Evolutionary conservation across 2,888 invertebrate genomes (phyloP).

Genomic region (Xylota sylvarum): DNA sequence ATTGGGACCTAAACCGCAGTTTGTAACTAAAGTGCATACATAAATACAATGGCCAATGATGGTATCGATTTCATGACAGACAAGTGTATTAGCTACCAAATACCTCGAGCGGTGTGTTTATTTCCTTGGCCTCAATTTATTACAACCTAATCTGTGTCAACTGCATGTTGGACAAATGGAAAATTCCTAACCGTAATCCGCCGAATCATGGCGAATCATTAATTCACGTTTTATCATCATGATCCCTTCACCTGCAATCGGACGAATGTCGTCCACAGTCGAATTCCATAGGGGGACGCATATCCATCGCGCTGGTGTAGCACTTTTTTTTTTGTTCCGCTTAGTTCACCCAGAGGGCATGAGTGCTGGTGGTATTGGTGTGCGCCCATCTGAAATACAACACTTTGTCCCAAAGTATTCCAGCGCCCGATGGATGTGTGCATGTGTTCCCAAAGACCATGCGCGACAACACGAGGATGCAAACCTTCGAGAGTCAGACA

Average conservation of each 20-base stretch:
- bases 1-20: too few species aligned
- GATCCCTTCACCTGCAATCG: slow-evolving; percentile 67
- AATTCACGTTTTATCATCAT: slow-evolving; percentile 62
- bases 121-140: too few species aligned
- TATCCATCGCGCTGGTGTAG: slow-evolving; percentile 12
- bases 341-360: slow-evolving; percentile 56
- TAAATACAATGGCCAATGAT: too few species aligned
- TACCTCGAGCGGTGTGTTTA: neutral
- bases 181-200: slow-evolving; percentile 55
- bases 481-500: slow-evolving; percentile 24
- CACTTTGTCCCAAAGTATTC: slow-evolving; percentile 50
- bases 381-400: slow-evolving; percentile 42
- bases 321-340: slow-evolving; percentile 26
- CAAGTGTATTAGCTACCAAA: too few species aligned
- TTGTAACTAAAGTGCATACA: too few species aligned
- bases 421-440: slow-evolving; percentile 25
- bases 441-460: slow-evolving; percentile 7
- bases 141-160: slow-evolving; percentile 35
- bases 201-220: slow-evolving; percentile 63
- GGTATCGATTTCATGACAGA: too few species aligned
- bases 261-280: slow-evolving; percentile 69
- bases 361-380: slow-evolving; percentile 28
- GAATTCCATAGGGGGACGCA: slow-evolving; percentile 39
- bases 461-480: slow-evolving; percentile 25
- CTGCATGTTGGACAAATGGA: slow-evolving; percentile 32